Evolutionary conservation across 2,113 vertebrate species (phyloP).

Genomic region (Notarius lentiginosus): DNA sequence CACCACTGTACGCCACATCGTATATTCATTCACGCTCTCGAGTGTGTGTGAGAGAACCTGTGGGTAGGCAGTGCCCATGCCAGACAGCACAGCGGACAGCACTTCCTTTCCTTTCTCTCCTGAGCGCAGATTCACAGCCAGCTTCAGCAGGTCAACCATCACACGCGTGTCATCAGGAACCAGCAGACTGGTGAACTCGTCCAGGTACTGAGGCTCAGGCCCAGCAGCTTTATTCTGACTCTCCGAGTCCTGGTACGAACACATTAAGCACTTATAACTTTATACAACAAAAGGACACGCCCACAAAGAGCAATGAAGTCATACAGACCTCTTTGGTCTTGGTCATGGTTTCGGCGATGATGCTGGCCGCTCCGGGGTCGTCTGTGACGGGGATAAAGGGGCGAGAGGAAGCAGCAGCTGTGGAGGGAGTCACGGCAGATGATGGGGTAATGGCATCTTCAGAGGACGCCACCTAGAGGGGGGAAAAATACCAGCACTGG

Average conservation of each 20-base stretch:
- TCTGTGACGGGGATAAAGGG: conserved; percentile 98
- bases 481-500: not conserved
- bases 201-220: conserved; percentile 90
- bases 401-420: conserved; percentile 85
- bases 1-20: too few relatives aligned
- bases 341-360: conserved; percentile 98
- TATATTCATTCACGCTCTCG: too few relatives aligned
- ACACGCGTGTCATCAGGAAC: conserved; percentile 91
- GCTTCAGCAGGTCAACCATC: conserved; percentile 93
- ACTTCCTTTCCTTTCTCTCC: conserved; percentile 93
- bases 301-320: not conserved
- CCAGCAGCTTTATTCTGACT: conserved; percentile 87
- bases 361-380: conserved; percentile 96
- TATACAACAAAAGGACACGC: not conserved
- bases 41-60: conserved; percentile 71
- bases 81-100: conserved; percentile 91
- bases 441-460: conserved; percentile 90
- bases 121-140: conserved; percentile 88
- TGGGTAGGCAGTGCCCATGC: conserved; percentile 95
- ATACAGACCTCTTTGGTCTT: conserved; percentile 88
- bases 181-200: conserved; percentile 93
- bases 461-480: conserved; percentile 78
- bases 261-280: not conserved
- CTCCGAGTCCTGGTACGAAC: conserved; percentile 84
- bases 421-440: conserved; percentile 91